Base-by-base conservation (phyloP, 2,113 vertebrate genomes). In the Sceloporus undulatus region DNA sequence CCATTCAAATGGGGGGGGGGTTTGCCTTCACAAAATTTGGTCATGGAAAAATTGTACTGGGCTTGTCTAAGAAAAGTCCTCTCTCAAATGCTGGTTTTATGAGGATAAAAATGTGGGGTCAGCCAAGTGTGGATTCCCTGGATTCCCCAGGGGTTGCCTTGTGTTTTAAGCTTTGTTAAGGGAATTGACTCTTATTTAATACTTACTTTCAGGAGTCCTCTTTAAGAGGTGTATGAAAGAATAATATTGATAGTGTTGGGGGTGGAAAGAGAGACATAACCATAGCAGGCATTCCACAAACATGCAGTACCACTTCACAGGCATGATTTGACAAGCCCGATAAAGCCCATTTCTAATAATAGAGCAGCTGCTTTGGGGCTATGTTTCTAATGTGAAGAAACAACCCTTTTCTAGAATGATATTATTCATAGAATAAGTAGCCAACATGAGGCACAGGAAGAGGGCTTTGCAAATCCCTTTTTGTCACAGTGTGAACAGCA, bases 321-420 rank as follows among this genome's bases (percentile, higher is more conserved):
- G 71, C n/a, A 62, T 74, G 71, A 85, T 25, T 56, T 11, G n/a
- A 85, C 83, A 59, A 18, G 83, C 54, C 73, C 16, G 6, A 38
- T 38, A 40, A 85, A 85, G 54, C 34, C 48, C 34, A n/a, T 25
- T 56, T 52, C 42, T 73, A 84, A 84, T 73, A 84, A 52, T 48
- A 70, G 40, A 82, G 81, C 16, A 38, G 11, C 40, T n/a, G 21
- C 21, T 25, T 82, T 82, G 62, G 80, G 38, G 27, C 10, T 38
- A 42, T 23, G 10, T 66, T 82, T 77, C 38, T 82, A 68, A 29
- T n/a, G 62, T 42, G 59, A 68, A 62, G 38, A 40, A 59, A 59
- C 23, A 48, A 78, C 42, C 74, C 76, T 52, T 52, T 52, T 52
- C 77, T 81, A 10, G 56, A 62, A 40, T 27, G 38, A 68, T 48